A percentile compares a stretch with the other conserved stretches of the same genome.
Evolutionary conservation across 2,797 vertebrate genomes (phyloP).

Genomic region (Decapterus maruadsi): DNA sequence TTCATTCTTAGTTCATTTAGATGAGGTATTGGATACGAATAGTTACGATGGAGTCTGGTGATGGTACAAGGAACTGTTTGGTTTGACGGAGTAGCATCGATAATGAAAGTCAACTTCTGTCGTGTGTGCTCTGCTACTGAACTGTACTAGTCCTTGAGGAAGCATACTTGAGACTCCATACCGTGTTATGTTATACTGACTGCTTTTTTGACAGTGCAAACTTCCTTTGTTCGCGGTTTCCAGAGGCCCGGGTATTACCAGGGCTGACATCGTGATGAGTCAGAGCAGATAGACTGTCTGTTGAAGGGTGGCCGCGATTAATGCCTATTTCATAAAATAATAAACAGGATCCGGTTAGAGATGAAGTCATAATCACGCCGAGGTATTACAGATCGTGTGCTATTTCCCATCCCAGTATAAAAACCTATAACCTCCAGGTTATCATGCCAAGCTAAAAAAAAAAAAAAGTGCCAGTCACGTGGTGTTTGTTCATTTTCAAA

Average conservation of each 20-base stretch:
- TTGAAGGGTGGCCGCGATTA: not conserved
- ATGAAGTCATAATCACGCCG: not conserved
- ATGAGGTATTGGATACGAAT: not conserved
- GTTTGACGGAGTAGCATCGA: not conserved
- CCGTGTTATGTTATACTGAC: not conserved
- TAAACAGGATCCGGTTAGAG: not conserved
- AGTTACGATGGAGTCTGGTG: no score
- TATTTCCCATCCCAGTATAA: not conserved
- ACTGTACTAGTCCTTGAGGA: not conserved
- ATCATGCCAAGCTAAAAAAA: not conserved
- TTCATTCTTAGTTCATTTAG: accelerated
- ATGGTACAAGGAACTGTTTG: not conserved
- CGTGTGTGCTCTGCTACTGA: not conserved
- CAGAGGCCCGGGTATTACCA: not conserved
- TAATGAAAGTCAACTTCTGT: not conserved
- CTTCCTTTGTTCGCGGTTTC: not conserved
- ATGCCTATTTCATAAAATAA: not conserved
- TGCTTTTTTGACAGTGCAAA: not conserved
- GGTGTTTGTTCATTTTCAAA: not conserved
- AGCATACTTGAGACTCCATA: not conserved
- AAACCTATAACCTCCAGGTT: not conserved
- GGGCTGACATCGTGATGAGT: conserved; percentile 28
- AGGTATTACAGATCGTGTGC: not conserved
- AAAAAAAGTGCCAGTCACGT: not conserved
- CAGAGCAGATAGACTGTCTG: conserved; percentile 24